phyloP scores from a whole-genome alignment of 2,888 invertebrate genomes.

The Lasioglossum leucozonium region DNA sequence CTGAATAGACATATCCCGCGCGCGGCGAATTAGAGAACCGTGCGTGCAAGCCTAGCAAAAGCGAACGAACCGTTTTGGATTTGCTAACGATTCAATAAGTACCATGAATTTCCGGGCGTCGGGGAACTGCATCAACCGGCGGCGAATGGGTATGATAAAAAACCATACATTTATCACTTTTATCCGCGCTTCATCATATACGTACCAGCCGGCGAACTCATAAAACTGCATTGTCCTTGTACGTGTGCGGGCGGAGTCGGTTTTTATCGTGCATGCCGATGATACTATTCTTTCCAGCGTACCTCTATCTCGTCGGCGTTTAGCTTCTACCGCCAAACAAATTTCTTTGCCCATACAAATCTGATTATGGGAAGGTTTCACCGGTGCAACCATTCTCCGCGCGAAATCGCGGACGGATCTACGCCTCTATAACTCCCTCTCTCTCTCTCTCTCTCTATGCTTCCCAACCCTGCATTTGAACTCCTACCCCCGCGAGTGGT shows the following conservation, averaged over 20 bases:
- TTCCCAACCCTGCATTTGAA: background rate
- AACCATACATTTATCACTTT: constrained; percentile 60
- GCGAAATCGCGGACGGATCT: constrained; percentile 64
- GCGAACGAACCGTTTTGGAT: background rate
- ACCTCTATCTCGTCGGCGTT: background rate
- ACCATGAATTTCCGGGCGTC: constrained; percentile 38
- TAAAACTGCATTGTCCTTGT: constrained; percentile 59
- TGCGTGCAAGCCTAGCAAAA: too few species aligned
- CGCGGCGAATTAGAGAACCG: background rate
- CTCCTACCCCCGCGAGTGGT: background rate
- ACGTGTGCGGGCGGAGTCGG: constrained; percentile 43
- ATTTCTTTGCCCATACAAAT: constrained; percentile 70
- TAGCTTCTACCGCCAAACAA: constrained; percentile 64
- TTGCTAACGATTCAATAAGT: constrained; percentile 48
- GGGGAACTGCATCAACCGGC: constrained; percentile 32
- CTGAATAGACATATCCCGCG: background rate
- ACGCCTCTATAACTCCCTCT: constrained; percentile 2
- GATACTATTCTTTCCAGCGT: constrained; percentile 30
- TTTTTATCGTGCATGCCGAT: constrained; percentile 54
- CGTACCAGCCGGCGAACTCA: constrained; percentile 37
- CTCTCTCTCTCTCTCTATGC: too few species aligned
- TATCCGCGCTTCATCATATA: constrained; percentile 56
- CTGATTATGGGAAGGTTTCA: constrained; percentile 66
- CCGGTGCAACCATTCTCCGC: constrained; percentile 61
- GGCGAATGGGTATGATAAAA: constrained; percentile 45